Percentiles rank a stretch among this genome's conserved stretches.
Evolutionary conservation across 2,113 vertebrate genomes (phyloP).

Genomic region (Epinephelus lanceolatus): DNA sequence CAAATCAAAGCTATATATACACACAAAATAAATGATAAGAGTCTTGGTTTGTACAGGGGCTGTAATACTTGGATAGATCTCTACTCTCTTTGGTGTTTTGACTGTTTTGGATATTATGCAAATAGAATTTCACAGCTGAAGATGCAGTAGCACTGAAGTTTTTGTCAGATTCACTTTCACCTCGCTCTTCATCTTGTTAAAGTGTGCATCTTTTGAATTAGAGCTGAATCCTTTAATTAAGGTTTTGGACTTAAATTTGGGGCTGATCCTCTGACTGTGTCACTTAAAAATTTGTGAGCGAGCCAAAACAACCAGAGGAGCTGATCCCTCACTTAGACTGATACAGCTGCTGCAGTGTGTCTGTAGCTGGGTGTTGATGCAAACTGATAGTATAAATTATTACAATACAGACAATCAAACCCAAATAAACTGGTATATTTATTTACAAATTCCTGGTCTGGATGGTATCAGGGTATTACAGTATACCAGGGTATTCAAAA

Average conservation of each 20-base stretch:
- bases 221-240: conserved; percentile 22
- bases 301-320: conserved; percentile 35
- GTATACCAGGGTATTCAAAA: no score
- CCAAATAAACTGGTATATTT: not conserved
- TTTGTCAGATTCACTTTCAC: conserved; percentile 19
- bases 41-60: not conserved
- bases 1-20: not conserved
- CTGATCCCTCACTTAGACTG: not conserved
- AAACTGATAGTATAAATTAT: not conserved
- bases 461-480: no score
- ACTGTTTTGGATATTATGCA: conserved; percentile 22
- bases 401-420: not conserved
- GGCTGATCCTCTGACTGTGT: conserved; percentile 1
- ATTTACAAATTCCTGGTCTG: not conserved
- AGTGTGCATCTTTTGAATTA: conserved; percentile 4
- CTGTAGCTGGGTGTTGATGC: not conserved
- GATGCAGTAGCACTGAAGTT: not conserved
- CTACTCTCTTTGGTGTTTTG: not conserved
- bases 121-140: not conserved
- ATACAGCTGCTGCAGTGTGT: not conserved
- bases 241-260: not conserved
- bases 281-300: not conserved
- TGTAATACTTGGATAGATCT: not conserved
- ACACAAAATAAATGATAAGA: conserved; percentile 1
- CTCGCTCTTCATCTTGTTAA: conserved; percentile 2